Base-by-base conservation (phyloP, 2,888 invertebrate species). In the Gari tellinella region DNA sequence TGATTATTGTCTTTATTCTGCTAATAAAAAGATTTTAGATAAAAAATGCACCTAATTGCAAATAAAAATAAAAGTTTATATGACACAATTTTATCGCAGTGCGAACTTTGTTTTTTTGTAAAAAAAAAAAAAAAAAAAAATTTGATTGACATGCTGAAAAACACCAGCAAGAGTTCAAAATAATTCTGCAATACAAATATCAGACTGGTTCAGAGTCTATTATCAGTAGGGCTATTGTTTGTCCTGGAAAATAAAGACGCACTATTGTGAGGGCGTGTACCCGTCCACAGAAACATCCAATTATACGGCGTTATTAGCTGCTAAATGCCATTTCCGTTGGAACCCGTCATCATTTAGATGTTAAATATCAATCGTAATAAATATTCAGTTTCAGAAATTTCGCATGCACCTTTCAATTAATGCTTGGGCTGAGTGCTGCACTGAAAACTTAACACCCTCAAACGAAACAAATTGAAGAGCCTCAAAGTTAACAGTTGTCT, bases 351-450 rank as follows among this genome's bases (percentile, higher is more conserved):
- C 63, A 67, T 65, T 43, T 38, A 21, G 41, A 48, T 45, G 55
- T 65, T 43, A 72, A 61, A 61, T 61, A 64, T 67, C 73, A 64
- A 61, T 73, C 43, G 46, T 55, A 26, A 73, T 73, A 73, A 73
- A 64, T 58, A 73, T 67, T 64, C 53, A 23, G 25, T 73, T 67
- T 57, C 65, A 17, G 46, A 58, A 46, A 12, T 19, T 19, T n/a
- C 26, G 46, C 21, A 46, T 17, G n/a, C 17, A 43, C 58, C 45
- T 48, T 52, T 53, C 53, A 53, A 53, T 53, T 53, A 53, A n/a
- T 31, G 10, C 5, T 7, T 7, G 31, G 31, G 31, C 4, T 31
- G 31, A 31, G 10, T 31, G 10, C 31, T 31, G 10, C 31, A 4
- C 4, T 4, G 31, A 31, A 31, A 31, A n/a, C n/a, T n/a, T n/a